phyloP scores from a whole-genome alignment of 2,797 vertebrate species.

The Parambassis ranga region DNA sequence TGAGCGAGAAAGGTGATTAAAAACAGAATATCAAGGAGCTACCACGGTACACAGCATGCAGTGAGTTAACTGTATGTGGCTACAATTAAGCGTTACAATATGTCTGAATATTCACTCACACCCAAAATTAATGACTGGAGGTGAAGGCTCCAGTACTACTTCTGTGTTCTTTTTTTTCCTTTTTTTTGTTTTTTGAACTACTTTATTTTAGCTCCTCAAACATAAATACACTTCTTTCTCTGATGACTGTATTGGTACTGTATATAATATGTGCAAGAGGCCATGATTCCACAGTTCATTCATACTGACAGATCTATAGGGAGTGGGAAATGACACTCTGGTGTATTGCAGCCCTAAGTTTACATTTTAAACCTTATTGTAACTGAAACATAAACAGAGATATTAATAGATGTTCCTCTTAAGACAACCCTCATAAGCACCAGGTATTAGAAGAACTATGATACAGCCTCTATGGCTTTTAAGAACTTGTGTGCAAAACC shows the following conservation, averaged over 20 bases:
- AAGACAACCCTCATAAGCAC: constrained; percentile 40
- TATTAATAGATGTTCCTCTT: constrained; percentile 2
- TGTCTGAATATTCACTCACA: neutral
- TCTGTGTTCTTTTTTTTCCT: neutral
- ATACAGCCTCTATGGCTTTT: constrained; percentile 69
- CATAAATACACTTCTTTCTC: too few species aligned
- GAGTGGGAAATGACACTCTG: neutral
- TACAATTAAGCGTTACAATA: constrained; percentile 37
- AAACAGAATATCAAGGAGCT: constrained; percentile 23
- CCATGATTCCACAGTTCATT: neutral
- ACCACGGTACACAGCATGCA: constrained; percentile 59
- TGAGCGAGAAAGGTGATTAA: constrained; percentile 1
- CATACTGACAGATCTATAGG: neutral
- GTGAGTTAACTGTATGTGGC: constrained; percentile 20
- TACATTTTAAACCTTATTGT: constrained; percentile 2
- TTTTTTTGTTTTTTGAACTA: neutral
- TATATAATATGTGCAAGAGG: too few species aligned
- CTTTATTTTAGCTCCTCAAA: too few species aligned
- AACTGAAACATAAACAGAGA: constrained; percentile 4
- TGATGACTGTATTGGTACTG: too few species aligned
- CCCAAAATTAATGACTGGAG: constrained; percentile 14
- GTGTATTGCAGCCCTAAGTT: constrained; percentile 21
- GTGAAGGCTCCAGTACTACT: too few species aligned
- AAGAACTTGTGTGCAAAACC: constrained; percentile 59
- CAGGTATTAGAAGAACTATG: constrained; percentile 41